Evolutionary conservation across 1,140 invertebrate species (phyloP).

Genomic region (Apis mellifera): Amel_HAv3.1 CM009938.2:2691501-2692000

Average conservation of each 20-base stretch:
- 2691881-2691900: conserved; percentile 9
- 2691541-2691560: conserved; percentile 32
- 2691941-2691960: neutral
- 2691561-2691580: conserved; percentile 39
- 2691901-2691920: neutral
- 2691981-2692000: neutral
- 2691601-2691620: conserved; percentile 24
- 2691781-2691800: no score
- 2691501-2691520: no score
- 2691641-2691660: conserved; percentile 72
- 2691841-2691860: neutral
- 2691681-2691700: conserved; percentile 73
- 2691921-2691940: conserved; percentile 2
- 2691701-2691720: conserved; percentile 56
- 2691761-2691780: neutral
- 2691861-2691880: no score
- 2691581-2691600: conserved; percentile 20
- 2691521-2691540: neutral
- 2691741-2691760: neutral
- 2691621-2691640: conserved; percentile 63
- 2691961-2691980: neutral
- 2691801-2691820: neutral
- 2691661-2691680: conserved; percentile 73
- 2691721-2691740: conserved; percentile 56
- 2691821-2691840: neutral